Conservation (phyloP, 2,113 vertebrate species). For the Tretioscincus oriximinensis region DNA sequence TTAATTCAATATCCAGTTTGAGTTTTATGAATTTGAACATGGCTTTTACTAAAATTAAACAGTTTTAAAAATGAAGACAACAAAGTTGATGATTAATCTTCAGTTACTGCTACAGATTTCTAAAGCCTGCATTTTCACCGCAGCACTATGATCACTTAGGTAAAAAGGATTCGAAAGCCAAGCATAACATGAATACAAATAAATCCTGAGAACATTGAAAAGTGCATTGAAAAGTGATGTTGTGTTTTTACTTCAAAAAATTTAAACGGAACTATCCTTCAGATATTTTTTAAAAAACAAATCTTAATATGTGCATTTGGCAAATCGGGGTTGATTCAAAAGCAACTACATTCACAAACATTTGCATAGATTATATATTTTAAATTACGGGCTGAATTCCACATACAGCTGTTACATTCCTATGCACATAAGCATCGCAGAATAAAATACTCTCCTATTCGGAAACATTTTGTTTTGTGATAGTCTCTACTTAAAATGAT, state of each 20-base stretch:
- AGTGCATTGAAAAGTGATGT: conserved; percentile 25
- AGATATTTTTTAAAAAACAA: not conserved
- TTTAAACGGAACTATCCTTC: conserved; percentile 28
- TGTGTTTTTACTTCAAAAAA: not conserved
- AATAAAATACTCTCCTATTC: conserved; percentile 35
- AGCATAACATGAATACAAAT: not conserved
- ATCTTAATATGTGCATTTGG: not conserved
- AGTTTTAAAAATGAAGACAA: not conserved
- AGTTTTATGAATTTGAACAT: not conserved
- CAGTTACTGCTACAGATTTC: not conserved
- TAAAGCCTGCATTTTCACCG: not conserved
- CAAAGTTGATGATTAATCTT: not conserved
- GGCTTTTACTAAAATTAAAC: not conserved
- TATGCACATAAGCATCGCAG: conserved; percentile 47
- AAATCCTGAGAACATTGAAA: conserved; percentile 5
- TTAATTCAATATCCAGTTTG: not conserved
- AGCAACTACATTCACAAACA: conserved; percentile 3
- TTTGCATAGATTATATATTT: conserved; percentile 12
- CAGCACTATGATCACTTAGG: not conserved
- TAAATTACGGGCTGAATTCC: conserved; percentile 15
- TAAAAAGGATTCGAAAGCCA: not conserved
- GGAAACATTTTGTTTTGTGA: not conserved
- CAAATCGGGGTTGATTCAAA: not conserved
- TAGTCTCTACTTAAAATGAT: conserved; percentile 21
- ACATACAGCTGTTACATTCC: not conserved